Evolutionary conservation across 1,140 invertebrate species (phyloP), one percentile per base, ranked within the genome.

Genomic region (Frieseomelitta varia): DNA sequence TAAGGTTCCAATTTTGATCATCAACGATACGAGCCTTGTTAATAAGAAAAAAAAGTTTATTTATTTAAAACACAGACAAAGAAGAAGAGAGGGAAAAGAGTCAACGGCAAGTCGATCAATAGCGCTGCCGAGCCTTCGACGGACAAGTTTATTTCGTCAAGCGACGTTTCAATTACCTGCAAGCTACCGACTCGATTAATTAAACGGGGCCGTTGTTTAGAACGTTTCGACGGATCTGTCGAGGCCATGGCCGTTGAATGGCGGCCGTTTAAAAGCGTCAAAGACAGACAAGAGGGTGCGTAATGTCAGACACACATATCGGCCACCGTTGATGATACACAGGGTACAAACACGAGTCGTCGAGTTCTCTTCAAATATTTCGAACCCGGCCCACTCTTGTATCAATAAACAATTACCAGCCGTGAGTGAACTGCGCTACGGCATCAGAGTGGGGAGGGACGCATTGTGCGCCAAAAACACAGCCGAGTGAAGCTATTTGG

Each of bases 301-400:
- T 71, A 47, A 47, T 15, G 68, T 71, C 68, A 71, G 39, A 61
- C 58, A n/a, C 34, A 47, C 39, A 71, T n/a, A 71, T n/a, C 24
- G 4, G 2, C 12, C 6, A n/a, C 21, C 10, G 34, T 2, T 30
- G 34, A 47, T 8, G 39, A 47, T 47, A 47, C 21, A 30, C 34
- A 24, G 30, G 11, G 11, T 47, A n/a, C 39, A 10, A 39, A 47
- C 68, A 47, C 68, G 39, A 47, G 24, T 2, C 39, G 39, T 71
- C 24, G 53, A 80, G 78, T 61, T 51, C 78, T 72, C 78, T 71
- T 80, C 78, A 72, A 80, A 80, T 80, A 80, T 72, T 80, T 80
- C 55, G 24, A 80, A 61, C 27, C 30, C 4, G 47, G 30, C n/a
- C 34, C 17, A 4, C 53, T 27, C 53, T 56, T 72, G 24, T 39